Percentiles rank a stretch among this genome's conserved stretches.
Conservation (phyloP, 2,797 vertebrate species). For the Hippopotamyrus pictus region DNA sequence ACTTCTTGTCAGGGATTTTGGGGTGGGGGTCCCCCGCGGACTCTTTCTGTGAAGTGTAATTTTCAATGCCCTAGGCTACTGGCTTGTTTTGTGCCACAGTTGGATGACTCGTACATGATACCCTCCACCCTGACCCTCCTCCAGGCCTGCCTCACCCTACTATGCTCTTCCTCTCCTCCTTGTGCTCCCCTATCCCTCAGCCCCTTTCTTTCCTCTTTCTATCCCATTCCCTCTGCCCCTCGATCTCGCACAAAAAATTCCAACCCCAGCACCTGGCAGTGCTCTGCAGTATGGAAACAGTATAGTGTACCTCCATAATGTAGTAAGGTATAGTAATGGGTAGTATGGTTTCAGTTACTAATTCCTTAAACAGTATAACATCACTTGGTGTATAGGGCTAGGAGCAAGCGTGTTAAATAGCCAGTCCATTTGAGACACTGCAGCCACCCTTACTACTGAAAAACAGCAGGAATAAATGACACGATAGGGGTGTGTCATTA, state of each 20-base stretch:
- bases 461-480: background rate
- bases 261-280: background rate
- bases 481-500: background rate
- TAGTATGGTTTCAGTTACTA: background rate
- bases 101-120: slow-evolving; percentile 12
- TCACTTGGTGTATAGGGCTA: background rate
- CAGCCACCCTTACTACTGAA: background rate
- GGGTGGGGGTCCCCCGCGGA: background rate
- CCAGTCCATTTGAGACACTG: background rate
- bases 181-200: background rate
- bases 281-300: background rate
- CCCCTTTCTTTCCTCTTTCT: slow-evolving; percentile 1
- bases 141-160: background rate
- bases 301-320: background rate
- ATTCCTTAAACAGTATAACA: background rate
- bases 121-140: background rate
- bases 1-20: background rate
- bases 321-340: background rate
- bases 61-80: background rate
- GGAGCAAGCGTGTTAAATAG: background rate
- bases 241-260: background rate
- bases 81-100: slow-evolving; percentile 3
- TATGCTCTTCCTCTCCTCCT: background rate
- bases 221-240: background rate
- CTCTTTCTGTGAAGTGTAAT: background rate